Evolutionary conservation across 2,113 vertebrate genomes (phyloP).

Genomic region (Pelmatolapia mariae): DNA sequence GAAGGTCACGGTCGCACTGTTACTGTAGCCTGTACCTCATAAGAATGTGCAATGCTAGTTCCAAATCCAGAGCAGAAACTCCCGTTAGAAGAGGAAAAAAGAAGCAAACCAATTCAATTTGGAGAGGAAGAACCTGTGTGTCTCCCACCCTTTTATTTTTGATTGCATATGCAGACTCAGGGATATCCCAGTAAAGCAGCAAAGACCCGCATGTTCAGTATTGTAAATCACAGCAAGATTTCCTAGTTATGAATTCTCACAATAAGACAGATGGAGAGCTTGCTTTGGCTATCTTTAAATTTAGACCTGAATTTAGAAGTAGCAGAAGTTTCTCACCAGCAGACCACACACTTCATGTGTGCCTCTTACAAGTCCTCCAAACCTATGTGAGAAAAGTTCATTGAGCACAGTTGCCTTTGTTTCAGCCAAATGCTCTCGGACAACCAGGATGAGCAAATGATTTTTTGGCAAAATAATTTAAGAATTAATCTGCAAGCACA

Average conservation of each 20-base stretch:
- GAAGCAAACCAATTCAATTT: slow-evolving; percentile 1
- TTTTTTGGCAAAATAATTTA: neutral
- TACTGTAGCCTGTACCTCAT: neutral
- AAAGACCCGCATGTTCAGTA: slow-evolving; percentile 31
- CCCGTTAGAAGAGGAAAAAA: neutral
- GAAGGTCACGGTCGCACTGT: neutral
- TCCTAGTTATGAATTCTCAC: slow-evolving; percentile 12
- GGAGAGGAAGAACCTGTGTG: neutral
- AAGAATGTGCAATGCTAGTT: neutral
- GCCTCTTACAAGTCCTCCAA: neutral
- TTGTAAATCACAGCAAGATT: slow-evolving; percentile 46
- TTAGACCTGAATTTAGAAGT: neutral
- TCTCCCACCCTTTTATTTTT: neutral
- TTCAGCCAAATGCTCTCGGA: neutral
- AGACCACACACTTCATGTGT: neutral
- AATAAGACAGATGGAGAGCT: neutral
- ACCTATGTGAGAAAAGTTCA: neutral
- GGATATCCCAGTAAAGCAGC: slow-evolving; percentile 35
- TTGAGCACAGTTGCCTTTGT: neutral
- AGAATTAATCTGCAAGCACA: neutral
- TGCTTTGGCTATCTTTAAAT: neutral
- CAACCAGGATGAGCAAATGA: neutral
- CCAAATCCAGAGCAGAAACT: slow-evolving; percentile 18
- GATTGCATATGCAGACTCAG: neutral
- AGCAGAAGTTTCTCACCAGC: neutral